A percentile compares a stretch with the other conserved stretches of the same genome.
Evolutionary conservation across 1,140 invertebrate species (phyloP).

Genomic region (Trichonephila clavata): DNA sequence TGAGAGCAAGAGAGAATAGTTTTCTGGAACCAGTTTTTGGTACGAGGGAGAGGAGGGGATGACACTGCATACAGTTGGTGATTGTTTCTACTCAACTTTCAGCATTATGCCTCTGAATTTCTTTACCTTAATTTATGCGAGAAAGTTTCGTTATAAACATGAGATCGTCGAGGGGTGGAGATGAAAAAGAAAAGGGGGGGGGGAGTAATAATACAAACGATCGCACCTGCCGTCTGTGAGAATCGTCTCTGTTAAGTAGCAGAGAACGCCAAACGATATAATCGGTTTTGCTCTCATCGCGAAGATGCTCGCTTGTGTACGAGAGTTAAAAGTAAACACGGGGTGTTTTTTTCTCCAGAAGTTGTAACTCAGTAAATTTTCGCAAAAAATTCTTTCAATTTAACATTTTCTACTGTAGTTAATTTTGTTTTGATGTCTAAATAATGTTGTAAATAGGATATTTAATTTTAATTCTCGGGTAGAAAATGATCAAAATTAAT

Average conservation of each 20-base stretch:
- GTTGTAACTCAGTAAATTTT: too few relatives aligned
- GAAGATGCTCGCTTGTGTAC: not conserved
- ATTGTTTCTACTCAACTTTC: constrained; percentile 49
- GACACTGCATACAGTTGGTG: constrained; percentile 28
- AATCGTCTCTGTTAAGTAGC: not conserved
- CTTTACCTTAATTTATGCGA: constrained; percentile 63
- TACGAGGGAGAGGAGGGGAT: not conserved
- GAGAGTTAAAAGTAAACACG: not conserved
- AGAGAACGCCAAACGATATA: not conserved
- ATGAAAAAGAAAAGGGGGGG: not conserved
- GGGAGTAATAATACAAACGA: constrained; percentile 41
- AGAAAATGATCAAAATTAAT: too few relatives aligned
- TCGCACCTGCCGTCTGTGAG: constrained; percentile 59
- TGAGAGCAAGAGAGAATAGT: constrained; percentile 6
- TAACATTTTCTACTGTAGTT: too few relatives aligned
- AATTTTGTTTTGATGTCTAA: too few relatives aligned
- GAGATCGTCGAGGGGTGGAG: not conserved
- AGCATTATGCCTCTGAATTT: constrained; percentile 17
- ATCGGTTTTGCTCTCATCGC: not conserved
- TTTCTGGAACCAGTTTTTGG: constrained; percentile 36
- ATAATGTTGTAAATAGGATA: too few relatives aligned
- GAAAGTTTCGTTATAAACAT: constrained; percentile 51
- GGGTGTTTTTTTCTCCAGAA: not conserved
- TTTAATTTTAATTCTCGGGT: too few relatives aligned
- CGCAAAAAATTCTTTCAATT: too few relatives aligned